phyloP scores from a whole-genome alignment of 1,140 invertebrate species.

The Zaprionus ghesquierei region DNA sequence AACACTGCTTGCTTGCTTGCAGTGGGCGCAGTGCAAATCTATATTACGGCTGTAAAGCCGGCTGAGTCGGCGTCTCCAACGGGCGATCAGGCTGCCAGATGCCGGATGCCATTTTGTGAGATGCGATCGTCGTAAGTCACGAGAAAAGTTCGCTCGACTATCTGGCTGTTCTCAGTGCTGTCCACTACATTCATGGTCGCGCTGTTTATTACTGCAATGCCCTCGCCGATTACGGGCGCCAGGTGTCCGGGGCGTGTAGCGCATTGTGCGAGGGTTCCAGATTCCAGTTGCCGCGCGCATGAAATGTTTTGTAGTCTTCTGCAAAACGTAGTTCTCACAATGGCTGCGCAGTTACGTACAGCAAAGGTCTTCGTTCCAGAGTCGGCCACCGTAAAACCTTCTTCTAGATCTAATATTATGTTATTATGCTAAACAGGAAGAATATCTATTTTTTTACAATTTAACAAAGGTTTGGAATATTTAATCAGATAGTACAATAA shows the following conservation, averaged over 20 bases:
- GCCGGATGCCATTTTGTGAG: constrained; percentile 3
- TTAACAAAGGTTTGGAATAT: not conserved
- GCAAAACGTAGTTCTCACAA: constrained; percentile 11
- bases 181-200: constrained; percentile 3
- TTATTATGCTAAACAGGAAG: constrained; percentile 21
- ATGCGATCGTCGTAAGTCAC: constrained; percentile 7
- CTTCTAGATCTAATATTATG: constrained; percentile 15
- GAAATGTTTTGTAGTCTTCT: not conserved
- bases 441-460: constrained; percentile 22
- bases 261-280: constrained; percentile 16
- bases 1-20: too few relatives aligned
- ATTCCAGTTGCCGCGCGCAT: constrained; percentile 17
- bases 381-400: constrained; percentile 6
- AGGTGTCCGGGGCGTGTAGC: constrained; percentile 14
- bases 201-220: not conserved
- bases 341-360: constrained; percentile 1
- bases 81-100: not conserved
- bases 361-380: constrained; percentile 10
- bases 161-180: not conserved
- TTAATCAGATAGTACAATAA: constrained; percentile 7
- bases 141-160: constrained; percentile 8
- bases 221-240: constrained; percentile 4
- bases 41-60: too few relatives aligned
- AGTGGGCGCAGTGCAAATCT: too few relatives aligned
- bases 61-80: too few relatives aligned